Percentiles rank a stretch among this genome's conserved stretches.
These are phyloP conservation scores for Hypothenemus hampei DNA, from an alignment of 1,140 invertebrate genomes.

Conservation along the genomic window DNA sequence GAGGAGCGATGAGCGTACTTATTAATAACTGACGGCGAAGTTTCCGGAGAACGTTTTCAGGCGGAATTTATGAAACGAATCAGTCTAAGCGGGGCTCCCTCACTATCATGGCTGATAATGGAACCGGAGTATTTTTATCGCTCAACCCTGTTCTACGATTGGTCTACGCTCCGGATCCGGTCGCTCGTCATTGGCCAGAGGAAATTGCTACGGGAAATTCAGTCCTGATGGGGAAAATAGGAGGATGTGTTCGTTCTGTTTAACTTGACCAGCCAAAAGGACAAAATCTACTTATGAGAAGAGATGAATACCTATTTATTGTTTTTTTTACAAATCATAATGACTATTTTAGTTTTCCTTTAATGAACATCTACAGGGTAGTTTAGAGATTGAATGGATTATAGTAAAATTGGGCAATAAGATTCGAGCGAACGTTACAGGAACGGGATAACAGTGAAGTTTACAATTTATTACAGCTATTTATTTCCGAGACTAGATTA, in stretches of 20 bases:
- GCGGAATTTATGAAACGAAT: conserved; percentile 43
- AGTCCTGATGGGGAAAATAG: neutral
- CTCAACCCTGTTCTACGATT: conserved; percentile 30
- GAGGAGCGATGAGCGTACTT: conserved; percentile 31
- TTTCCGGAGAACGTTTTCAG: conserved; percentile 32
- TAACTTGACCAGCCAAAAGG: conserved; percentile 6
- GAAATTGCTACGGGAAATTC: conserved; percentile 40
- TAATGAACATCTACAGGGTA: neutral
- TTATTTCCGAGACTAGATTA: conserved; percentile 44
- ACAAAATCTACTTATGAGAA: too few relatives aligned
- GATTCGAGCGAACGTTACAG: conserved; percentile 1
- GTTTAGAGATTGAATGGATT: neutral
- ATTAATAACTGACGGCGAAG: conserved; percentile 36
- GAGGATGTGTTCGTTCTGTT: neutral
- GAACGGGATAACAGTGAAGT: conserved; percentile 19
- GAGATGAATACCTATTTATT: too few relatives aligned
- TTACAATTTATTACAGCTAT: conserved; percentile 42
- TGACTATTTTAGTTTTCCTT: neutral
- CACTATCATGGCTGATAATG: conserved; percentile 47
- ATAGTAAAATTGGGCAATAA: neutral
- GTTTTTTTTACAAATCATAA: too few relatives aligned
- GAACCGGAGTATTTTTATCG: conserved; percentile 44
- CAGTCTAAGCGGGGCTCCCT: conserved; percentile 40
- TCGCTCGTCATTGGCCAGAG: conserved; percentile 33
- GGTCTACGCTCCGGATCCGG: conserved; percentile 21